Percentiles rank a stretch among this genome's conserved stretches.
These are phyloP conservation scores for Vulpes lagopus DNA, from an alignment of 2,113 vertebrate species.

Conservation along the genomic window DNA sequence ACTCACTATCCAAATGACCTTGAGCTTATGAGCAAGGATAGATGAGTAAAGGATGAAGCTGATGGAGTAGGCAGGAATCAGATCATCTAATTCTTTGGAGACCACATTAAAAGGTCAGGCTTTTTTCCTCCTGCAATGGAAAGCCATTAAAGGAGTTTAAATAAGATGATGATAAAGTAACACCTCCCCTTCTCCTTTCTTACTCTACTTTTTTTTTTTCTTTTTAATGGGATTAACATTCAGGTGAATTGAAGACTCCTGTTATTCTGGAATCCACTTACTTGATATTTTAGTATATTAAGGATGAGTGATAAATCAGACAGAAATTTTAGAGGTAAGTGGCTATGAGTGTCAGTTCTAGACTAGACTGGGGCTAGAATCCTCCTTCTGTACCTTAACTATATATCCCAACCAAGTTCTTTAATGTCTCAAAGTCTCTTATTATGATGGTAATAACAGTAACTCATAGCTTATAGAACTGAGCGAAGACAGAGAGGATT, in stretches of 20 bases:
- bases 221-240: constrained; percentile 22
- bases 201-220: neutral
- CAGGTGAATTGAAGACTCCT: neutral
- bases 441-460: neutral
- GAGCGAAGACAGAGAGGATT: neutral
- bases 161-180: neutral
- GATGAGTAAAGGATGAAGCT: neutral
- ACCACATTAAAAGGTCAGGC: neutral
- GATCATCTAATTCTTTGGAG: neutral
- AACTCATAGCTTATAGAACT: neutral
- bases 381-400: neutral
- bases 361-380: neutral
- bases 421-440: neutral
- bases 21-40: neutral
- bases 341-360: neutral
- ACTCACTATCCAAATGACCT: neutral
- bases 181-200: neutral
- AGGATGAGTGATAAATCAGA: neutral
- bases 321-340: neutral
- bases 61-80: neutral
- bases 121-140: neutral
- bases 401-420: neutral
- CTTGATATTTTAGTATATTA: neutral
- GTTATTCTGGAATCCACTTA: neutral
- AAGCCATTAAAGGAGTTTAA: neutral